Percentiles rank a stretch among this genome's conserved stretches.
phyloP scores from a whole-genome alignment of 2,113 vertebrate genomes.

The Toxostoma redivivum region DNA sequence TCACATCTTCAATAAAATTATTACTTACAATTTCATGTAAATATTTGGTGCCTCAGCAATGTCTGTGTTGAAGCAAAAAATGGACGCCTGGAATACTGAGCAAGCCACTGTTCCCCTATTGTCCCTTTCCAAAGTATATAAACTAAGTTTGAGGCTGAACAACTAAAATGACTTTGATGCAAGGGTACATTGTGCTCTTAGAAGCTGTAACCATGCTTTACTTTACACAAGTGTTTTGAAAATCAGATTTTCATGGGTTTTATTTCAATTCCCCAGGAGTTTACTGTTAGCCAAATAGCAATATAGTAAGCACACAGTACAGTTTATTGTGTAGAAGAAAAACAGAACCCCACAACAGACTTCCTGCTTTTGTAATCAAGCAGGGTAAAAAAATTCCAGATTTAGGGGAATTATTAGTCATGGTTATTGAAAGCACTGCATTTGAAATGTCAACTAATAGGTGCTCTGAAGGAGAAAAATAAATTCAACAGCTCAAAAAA shows the following conservation, averaged over 20 bases:
- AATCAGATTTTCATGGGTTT: slow-evolving; percentile 70
- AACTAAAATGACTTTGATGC: background rate
- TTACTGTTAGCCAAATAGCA: slow-evolving; percentile 71
- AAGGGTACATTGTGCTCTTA: background rate
- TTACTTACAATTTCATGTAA: background rate
- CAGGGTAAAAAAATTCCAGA: background rate
- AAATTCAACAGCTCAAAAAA: background rate
- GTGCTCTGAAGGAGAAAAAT: background rate
- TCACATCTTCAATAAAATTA: background rate
- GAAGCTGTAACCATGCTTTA: slow-evolving; percentile 40
- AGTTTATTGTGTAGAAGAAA: slow-evolving; percentile 75
- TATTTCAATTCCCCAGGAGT: slow-evolving; percentile 71
- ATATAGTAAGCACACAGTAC: slow-evolving; percentile 72
- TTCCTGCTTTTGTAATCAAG: slow-evolving; percentile 79
- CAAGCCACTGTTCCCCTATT: background rate
- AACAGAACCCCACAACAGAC: slow-evolving; percentile 75
- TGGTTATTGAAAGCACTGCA: slow-evolving; percentile 47
- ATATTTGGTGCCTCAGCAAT: background rate
- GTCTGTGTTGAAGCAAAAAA: background rate
- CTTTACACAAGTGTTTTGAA: slow-evolving; percentile 72
- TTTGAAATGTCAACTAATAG: slow-evolving; percentile 52
- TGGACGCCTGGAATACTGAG: background rate
- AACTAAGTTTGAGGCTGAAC: background rate
- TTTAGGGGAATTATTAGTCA: slow-evolving; percentile 64
- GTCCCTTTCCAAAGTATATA: background rate